phyloP scores from a whole-genome alignment of 2,797 vertebrate genomes.

The Artibeus lituratus region DNA sequence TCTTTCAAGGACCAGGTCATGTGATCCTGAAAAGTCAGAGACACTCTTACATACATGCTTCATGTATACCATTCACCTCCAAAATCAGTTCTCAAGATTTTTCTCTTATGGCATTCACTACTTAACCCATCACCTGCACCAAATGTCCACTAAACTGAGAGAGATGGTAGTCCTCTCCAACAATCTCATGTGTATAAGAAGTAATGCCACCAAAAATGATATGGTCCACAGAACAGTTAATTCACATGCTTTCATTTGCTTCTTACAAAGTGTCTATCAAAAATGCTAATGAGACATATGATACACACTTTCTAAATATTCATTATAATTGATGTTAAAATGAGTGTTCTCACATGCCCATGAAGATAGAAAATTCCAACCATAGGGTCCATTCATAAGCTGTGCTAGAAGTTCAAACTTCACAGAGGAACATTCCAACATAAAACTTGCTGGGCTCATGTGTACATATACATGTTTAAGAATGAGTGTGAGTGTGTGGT shows the following conservation, averaged over 20 bases:
- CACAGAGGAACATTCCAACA: neutral
- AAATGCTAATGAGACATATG: neutral
- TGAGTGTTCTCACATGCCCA: neutral
- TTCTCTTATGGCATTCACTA: neutral
- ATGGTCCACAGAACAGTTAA: neutral
- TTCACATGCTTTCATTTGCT: neutral
- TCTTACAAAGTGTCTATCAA: no score
- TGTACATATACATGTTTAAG: no score
- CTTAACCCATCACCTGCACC: neutral
- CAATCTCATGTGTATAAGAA: neutral
- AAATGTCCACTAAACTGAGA: neutral
- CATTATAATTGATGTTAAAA: neutral
- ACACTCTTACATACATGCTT: rapidly evolving
- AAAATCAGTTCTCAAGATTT: neutral
- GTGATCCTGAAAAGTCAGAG: neutral
- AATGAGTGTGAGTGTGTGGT: neutral
- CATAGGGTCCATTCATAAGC: neutral
- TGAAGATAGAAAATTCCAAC: neutral
- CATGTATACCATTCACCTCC: neutral
- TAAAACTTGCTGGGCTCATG: neutral
- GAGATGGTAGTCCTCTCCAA: neutral
- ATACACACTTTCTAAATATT: neutral
- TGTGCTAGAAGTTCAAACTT: neutral
- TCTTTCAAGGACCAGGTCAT: neutral
- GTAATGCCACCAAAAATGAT: neutral